A percentile compares a stretch with the other conserved stretches of the same genome.
Evolutionary conservation across 2,888 invertebrate species (phyloP).

Genomic region (Petrolisthes manimaculis): DNA sequence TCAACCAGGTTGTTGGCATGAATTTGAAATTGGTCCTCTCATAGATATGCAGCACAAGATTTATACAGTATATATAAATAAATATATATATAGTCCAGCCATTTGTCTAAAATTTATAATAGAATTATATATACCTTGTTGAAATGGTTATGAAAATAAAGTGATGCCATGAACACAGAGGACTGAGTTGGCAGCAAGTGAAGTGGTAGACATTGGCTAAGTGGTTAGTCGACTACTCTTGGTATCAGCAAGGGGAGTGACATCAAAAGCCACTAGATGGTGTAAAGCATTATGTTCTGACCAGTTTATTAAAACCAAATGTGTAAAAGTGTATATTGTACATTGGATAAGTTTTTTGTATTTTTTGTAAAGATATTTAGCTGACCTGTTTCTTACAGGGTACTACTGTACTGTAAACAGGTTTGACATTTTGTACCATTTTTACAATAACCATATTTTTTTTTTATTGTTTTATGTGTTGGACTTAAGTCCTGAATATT

Average conservation of each 20-base stretch:
- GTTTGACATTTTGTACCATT: slow-evolving; percentile 47
- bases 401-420: neutral
- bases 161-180: slow-evolving; percentile 18
- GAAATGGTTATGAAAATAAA: slow-evolving; percentile 9
- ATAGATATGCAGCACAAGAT: slow-evolving; percentile 13
- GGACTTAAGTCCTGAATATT: slow-evolving; percentile 26
- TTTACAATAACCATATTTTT: slow-evolving; percentile 42
- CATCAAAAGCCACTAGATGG: slow-evolving; percentile 30
- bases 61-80: neutral
- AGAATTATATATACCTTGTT: neutral
- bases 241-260: neutral
- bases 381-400: slow-evolving; percentile 21
- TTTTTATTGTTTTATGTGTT: slow-evolving; percentile 51
- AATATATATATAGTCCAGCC: slow-evolving; percentile 23
- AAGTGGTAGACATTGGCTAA: slow-evolving; percentile 23
- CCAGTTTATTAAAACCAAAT: slow-evolving; percentile 53
- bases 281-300: slow-evolving; percentile 41
- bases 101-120: slow-evolving; percentile 10
- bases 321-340: slow-evolving; percentile 61
- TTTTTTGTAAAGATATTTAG: slow-evolving; percentile 58
- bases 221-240: slow-evolving; percentile 32
- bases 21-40: slow-evolving; percentile 11
- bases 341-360: slow-evolving; percentile 54
- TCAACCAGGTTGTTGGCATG: slow-evolving; percentile 35
- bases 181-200: slow-evolving; percentile 26